Conservation (phyloP, 1,140 invertebrate genomes). For the Drosophila elegans region DNA sequence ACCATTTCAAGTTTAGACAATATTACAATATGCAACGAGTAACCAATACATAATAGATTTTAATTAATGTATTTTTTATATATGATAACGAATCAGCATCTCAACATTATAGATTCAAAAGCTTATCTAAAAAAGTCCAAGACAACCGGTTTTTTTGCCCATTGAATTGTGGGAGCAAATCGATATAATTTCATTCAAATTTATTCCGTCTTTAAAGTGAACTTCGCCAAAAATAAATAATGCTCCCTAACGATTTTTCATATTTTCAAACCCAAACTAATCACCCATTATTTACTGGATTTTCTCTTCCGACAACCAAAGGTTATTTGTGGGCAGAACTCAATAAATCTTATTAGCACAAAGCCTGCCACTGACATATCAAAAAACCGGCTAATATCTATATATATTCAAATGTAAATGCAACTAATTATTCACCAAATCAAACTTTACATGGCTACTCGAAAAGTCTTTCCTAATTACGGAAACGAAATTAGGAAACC, state of each 20-base stretch:
- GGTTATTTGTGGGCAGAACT: constrained; percentile 28
- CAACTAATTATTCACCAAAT: constrained; percentile 20
- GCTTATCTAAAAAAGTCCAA: constrained; percentile 10
- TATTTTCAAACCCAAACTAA: neutral
- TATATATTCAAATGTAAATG: constrained; percentile 43
- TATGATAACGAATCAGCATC: too few species aligned
- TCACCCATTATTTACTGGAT: constrained; percentile 9
- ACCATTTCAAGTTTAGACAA: too few species aligned
- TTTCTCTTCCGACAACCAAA: constrained; percentile 35
- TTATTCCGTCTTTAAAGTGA: constrained; percentile 6
- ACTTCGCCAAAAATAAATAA: neutral
- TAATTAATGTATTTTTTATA: too few species aligned
- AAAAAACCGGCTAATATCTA: constrained; percentile 8
- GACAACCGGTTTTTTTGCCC: constrained; percentile 16
- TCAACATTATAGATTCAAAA: neutral
- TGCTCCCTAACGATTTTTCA: constrained; percentile 10
- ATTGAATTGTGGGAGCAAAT: constrained; percentile 36
- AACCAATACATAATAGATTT: too few species aligned
- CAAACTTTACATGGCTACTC: constrained; percentile 47
- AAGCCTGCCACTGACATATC: constrained; percentile 2
- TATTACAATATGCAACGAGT: too few species aligned
- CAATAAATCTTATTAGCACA: constrained; percentile 18
- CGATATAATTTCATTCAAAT: constrained; percentile 16
- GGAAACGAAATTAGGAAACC: constrained; percentile 17
- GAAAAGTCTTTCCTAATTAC: constrained; percentile 49